phyloP scores from a whole-genome alignment of 2,888 invertebrate genomes.

The Bruchidius siliquastri region DNA sequence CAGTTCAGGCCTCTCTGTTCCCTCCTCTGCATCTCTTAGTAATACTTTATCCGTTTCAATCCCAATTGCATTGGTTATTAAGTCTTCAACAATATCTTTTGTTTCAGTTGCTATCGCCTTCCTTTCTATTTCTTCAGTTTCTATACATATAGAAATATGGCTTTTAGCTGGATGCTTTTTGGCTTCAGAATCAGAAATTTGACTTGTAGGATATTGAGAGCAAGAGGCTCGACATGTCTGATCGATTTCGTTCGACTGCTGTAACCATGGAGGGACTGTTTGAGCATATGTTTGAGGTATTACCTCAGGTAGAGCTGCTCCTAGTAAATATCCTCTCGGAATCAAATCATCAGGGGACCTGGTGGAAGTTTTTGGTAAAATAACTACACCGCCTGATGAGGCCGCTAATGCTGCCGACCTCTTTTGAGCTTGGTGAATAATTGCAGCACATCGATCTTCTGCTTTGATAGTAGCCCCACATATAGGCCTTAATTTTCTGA shows the following conservation, averaged over 20 bases:
- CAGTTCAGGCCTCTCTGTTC: background rate
- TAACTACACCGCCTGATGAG: conserved; percentile 12
- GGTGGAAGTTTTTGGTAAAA: conserved; percentile 12
- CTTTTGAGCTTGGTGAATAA: conserved; percentile 12
- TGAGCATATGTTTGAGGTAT: background rate
- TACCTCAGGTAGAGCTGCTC: conserved; percentile 7
- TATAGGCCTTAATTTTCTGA: background rate
- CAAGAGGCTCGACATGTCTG: too few species aligned
- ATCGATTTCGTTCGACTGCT: background rate
- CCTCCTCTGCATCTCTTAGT: background rate
- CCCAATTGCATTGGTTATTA: background rate
- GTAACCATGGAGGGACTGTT: background rate
- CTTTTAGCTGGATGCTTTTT: background rate
- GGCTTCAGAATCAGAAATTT: background rate
- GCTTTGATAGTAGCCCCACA: background rate
- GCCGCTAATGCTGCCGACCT: conserved; percentile 8
- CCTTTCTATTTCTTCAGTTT: background rate
- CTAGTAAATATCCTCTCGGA: conserved; percentile 15
- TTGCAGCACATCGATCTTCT: conserved; percentile 11
- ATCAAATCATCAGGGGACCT: conserved; percentile 6
- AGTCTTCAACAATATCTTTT: background rate
- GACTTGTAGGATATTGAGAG: too few species aligned
- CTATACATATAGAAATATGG: background rate
- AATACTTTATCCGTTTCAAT: background rate
- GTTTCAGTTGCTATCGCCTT: background rate